Evolutionary conservation across 2,113 vertebrate genomes (phyloP).

Genomic region (Toxostoma redivivum): DNA sequence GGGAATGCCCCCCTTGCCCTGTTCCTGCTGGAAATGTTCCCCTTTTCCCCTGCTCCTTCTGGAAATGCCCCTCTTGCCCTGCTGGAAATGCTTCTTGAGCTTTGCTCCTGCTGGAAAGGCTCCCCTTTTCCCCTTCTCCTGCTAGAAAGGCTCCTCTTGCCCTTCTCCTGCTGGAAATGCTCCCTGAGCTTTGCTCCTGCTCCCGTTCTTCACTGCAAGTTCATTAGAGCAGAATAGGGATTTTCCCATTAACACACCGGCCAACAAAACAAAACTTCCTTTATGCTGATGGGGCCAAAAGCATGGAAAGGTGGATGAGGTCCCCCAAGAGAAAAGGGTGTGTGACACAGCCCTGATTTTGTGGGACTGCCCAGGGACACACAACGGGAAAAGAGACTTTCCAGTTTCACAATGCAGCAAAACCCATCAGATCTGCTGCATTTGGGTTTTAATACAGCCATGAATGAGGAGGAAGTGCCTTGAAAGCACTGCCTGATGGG

Average conservation of each 20-base stretch:
- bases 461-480: background rate
- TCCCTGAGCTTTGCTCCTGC: too few species aligned
- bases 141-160: background rate
- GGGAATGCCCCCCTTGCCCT: background rate
- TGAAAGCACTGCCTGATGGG: background rate
- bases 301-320: background rate
- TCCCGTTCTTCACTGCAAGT: background rate
- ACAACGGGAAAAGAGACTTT: background rate
- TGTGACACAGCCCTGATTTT: fast-evolving
- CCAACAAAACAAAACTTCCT: background rate
- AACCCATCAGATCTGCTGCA: background rate
- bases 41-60: background rate
- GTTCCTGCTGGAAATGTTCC: background rate
- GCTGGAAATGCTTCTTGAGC: background rate
- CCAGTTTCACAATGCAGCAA: background rate
- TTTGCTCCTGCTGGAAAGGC: background rate
- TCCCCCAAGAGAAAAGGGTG: background rate
- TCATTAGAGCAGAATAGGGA: background rate
- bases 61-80: too few species aligned
- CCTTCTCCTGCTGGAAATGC: background rate
- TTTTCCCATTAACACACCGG: background rate
- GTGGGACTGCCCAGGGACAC: background rate
- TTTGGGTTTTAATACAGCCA: background rate
- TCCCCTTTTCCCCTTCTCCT: background rate
- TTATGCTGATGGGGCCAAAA: background rate